A percentile compares a stretch with the other conserved stretches of the same genome.
These are phyloP conservation scores for Mycteria americana DNA, from an alignment of 2,797 vertebrate species.

Conservation along the genomic window DNA sequence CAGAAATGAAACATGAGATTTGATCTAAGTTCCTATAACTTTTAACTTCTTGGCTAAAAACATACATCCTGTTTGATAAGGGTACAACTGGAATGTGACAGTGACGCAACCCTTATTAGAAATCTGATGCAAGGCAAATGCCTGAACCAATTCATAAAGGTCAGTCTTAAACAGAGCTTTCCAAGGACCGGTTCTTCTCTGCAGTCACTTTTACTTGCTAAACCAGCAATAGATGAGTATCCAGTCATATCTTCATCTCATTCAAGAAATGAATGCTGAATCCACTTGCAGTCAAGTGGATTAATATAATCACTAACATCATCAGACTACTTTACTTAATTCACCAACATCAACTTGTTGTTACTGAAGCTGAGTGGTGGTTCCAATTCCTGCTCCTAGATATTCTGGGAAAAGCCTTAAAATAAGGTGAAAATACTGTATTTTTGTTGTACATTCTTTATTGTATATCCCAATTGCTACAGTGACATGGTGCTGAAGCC, in stretches of 20 bases:
- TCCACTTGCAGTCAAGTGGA: slow-evolving; percentile 18
- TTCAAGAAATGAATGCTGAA: slow-evolving; percentile 15
- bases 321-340: slow-evolving; percentile 17
- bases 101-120: not conserved
- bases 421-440: not conserved
- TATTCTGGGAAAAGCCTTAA: not conserved
- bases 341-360: not conserved
- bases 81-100: not conserved
- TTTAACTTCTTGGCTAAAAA: slow-evolving; percentile 5
- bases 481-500: not conserved
- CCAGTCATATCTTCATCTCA: slow-evolving; percentile 22
- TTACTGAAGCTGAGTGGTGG: not conserved
- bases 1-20: slow-evolving; percentile 15
- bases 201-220: not conserved
- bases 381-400: not conserved
- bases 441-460: not conserved
- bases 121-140: slow-evolving; percentile 12
- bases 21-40: not conserved
- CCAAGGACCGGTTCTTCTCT: not conserved
- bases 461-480: not conserved
- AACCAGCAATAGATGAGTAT: not conserved
- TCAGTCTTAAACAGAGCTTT: not conserved
- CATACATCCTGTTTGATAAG: slow-evolving; percentile 4
- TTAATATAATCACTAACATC: slow-evolving; percentile 26
- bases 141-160: not conserved